Base-by-base conservation (phyloP, 2,113 vertebrate species). In the Triplophysa siluroides region DNA sequence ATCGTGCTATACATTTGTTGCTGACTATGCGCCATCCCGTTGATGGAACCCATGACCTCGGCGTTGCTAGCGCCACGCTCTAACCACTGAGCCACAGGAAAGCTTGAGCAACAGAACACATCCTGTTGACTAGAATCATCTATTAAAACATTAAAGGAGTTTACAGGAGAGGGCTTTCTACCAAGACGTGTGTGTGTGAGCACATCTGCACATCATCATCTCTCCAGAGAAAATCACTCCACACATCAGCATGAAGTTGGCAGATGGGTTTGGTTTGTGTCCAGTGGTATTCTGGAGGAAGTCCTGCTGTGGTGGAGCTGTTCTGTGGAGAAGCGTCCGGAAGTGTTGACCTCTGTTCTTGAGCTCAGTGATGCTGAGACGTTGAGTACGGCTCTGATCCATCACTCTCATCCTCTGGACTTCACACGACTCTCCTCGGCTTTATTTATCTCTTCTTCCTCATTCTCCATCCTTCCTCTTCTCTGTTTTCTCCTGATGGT, bases 221-320 rank as follows among this genome's bases (percentile, higher is more conserved):
- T n/a, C 54, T 58, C 7, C 54, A 58, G 54, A 58, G 54, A 2
- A 58, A 21, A 58, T 58, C 26, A 6, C n/a, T 58, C 24, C 13
- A n/a, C 75, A 74, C 81, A 85, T 65, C 78, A 86, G 87, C 88
- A 83, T 85, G 83, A 87, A 84, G 66, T 81, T 83, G 74, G 81
- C 78, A 85, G 69, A 84, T 65, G 78, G 56, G 82, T 85, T 63
- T 72, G 74, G 50, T 24, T 41, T 43, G 80, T 76, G 19, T 21
- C 7, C 54, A 21, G 54, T 58, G 21, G 41, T 83, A 52, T 81
- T 87, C 78, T 83, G 81, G 60, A 87, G 87, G 86, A 88, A 85
- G 82, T 70, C 82, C 83, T 87, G 83, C 90, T 83, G 87, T 72
- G 68, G 86, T 86, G 81, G 86, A 78, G 81, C 86, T 50, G 47